Evolutionary conservation across 2,888 invertebrate genomes (phyloP), one percentile per base, ranked within the genome.

Genomic region (Cecidostiba fungosa): DNA sequence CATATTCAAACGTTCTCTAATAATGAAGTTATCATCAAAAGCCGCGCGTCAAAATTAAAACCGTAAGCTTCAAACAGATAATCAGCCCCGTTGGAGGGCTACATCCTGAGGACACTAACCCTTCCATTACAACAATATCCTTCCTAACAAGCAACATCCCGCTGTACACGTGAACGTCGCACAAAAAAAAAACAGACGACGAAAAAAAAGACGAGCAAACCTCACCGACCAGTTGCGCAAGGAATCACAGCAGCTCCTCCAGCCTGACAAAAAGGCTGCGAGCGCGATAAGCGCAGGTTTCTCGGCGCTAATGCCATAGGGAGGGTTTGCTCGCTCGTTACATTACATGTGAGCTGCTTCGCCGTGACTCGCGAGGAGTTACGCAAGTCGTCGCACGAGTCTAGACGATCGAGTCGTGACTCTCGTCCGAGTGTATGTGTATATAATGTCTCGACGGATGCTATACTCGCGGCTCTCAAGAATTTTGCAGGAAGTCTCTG

Each of bases 331-430:
- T 47, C 72, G 83, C n/a, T 59, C 54, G 54, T 59, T 59, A 59
- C 54, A 59, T 83, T 83, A 73, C 43, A 32, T 54, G 76, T 43
- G 59, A 29, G 77, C 19, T n/a, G 47, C 29, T 50, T 59, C 72
- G 47, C 72, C 70, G 59, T 78, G 83, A 74, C 74, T 83, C 59
- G 54, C 36, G n/a, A 78, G 73, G 70, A 36, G 74, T 84, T 84
- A 79, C 84, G 84, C 84, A 78, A 78, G 81, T 50, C 36, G n/a
- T 36, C 74, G 54, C 62, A 66, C 36, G 36, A 47, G 78, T 69
- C 59, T 73, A 62, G 81, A 80, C 74, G 62, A 82, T 47, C 43
- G 62, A 80, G 43, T 74, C 62, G 73, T 74, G 73, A 62, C 66
- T 80, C 50, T 80, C 43, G 43, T 29, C 66, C 66, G 23, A 6